A percentile compares a stretch with the other conserved stretches of the same genome.
Conservation (phyloP, 2,888 invertebrate species). For the Aplocera efformata region DNA sequence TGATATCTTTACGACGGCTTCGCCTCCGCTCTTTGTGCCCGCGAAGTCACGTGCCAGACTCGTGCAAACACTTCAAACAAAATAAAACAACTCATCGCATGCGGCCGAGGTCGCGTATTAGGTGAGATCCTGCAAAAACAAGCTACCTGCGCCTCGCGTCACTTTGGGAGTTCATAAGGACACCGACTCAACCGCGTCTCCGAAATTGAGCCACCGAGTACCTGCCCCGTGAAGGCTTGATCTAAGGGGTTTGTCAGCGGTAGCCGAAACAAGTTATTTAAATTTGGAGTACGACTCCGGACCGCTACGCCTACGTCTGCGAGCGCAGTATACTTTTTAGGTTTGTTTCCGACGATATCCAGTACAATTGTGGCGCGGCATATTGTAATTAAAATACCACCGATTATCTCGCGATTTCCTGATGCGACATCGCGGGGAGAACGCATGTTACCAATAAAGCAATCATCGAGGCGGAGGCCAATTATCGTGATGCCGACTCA, state of each 20-base stretch:
- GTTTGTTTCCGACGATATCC: constrained; percentile 37
- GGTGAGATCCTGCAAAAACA: constrained; percentile 65
- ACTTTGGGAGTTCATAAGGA: constrained; percentile 49
- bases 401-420: constrained; percentile 45
- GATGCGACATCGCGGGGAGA: constrained; percentile 42
- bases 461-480: constrained; percentile 67
- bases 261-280: constrained; percentile 75
- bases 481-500: constrained; percentile 64
- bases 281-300: constrained; percentile 57
- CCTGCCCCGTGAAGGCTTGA: constrained; percentile 42
- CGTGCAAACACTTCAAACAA: constrained; percentile 55
- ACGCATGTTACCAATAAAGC: constrained; percentile 71
- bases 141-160: constrained; percentile 65
- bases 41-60: constrained; percentile 46
- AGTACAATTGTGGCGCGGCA: constrained; percentile 22
- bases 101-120: constrained; percentile 46
- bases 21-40: constrained; percentile 17
- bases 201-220: constrained; percentile 36
- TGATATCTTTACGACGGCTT: constrained; percentile 13
- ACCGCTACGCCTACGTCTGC: constrained; percentile 51
- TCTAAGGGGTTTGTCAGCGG: constrained; percentile 63
- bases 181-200: constrained; percentile 44
- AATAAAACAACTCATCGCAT: constrained; percentile 38
- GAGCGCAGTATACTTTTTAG: constrained; percentile 27
- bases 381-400: constrained; percentile 54